Percentiles rank a stretch among this genome's conserved stretches.
phyloP scores from a whole-genome alignment of 2,113 vertebrate genomes.

The Rhinopomastus cyanomelas region DNA sequence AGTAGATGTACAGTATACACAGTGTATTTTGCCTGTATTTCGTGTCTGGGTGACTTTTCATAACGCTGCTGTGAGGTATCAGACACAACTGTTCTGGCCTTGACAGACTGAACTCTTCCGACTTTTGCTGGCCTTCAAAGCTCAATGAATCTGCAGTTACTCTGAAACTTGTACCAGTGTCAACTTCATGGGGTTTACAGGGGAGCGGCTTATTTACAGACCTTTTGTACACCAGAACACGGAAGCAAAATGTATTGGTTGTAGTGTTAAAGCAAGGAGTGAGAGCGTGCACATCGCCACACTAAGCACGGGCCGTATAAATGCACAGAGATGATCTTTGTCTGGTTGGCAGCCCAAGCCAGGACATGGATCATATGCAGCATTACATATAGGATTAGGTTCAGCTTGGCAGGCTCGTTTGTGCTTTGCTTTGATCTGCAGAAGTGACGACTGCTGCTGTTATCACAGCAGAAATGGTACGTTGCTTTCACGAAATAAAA shows the following conservation, averaged over 20 bases:
- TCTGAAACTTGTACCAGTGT: not conserved
- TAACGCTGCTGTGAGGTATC: not conserved
- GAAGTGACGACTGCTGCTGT: slow-evolving; percentile 35
- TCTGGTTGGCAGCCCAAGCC: not conserved
- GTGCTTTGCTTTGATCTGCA: slow-evolving; percentile 36
- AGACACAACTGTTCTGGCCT: not conserved
- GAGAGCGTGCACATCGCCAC: not conserved
- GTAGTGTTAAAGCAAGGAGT: not conserved
- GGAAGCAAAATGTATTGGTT: not conserved
- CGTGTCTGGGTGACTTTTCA: not conserved
- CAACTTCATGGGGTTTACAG: not conserved
- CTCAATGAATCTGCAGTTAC: not conserved
- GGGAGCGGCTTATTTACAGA: not conserved
- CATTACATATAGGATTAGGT: slow-evolving; percentile 52
- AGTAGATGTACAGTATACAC: no score
- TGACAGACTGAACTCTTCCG: not conserved
- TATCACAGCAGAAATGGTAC: slow-evolving; percentile 40
- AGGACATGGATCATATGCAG: slow-evolving; percentile 5
- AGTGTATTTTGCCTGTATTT: not conserved
- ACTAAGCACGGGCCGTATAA: not conserved
- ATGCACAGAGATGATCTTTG: slow-evolving; percentile 50
- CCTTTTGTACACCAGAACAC: not conserved
- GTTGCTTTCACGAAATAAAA: slow-evolving; percentile 41
- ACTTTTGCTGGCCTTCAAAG: not conserved
- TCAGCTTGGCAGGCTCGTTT: slow-evolving; percentile 6